Evolutionary conservation across 2,113 vertebrate species (phyloP), one percentile per base, ranked within the genome.

Genomic region (Sialia sialis): DNA sequence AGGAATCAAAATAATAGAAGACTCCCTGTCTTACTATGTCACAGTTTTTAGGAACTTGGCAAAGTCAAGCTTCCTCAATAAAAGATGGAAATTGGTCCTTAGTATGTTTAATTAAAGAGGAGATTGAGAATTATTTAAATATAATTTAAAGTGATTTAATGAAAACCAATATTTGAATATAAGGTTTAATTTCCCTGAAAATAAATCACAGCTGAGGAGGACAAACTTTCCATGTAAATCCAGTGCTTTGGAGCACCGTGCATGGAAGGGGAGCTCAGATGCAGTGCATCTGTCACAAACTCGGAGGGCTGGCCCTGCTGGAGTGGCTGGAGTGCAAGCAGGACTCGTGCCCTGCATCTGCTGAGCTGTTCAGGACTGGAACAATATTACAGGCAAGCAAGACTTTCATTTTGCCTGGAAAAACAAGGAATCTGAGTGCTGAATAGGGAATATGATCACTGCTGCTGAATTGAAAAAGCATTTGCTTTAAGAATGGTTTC

Each of bases 81-180:
- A 89, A 75, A 91, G 66, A 72, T 84, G 74, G 62, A 90, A 94
- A 93, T 73, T 72, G 20, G 46, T 89, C 66, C 49, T 72, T 72
- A 44, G 52, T 41, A 83, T 44, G 54, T 83, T 87, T 94, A 94
- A 94, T 91, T 91, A 93, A 79, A 72, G 82, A 87, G 54, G 32
- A 93, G 74, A 82, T 60, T 87, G 67, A 94, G 66, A 91, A 73
- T 79, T 94, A 83, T 95, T 96, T 78, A 87, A 87, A 79, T 79
- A 83, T 49, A 78, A 90, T 86, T 86, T 88, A 60, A 87, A 91
- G 36, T 72, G 36, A 91, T 95, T 94, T 94, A 79, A 87, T 83
- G 82, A 91, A 93, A 96, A 64, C 75, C 49, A 90, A 10, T 93
- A 72, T 94, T 89, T 90, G 78, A 94, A 76, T 73, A 79, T 34